phyloP scores from a whole-genome alignment of 2,797 vertebrate genomes.

The Propithecus perrieri region DNA sequence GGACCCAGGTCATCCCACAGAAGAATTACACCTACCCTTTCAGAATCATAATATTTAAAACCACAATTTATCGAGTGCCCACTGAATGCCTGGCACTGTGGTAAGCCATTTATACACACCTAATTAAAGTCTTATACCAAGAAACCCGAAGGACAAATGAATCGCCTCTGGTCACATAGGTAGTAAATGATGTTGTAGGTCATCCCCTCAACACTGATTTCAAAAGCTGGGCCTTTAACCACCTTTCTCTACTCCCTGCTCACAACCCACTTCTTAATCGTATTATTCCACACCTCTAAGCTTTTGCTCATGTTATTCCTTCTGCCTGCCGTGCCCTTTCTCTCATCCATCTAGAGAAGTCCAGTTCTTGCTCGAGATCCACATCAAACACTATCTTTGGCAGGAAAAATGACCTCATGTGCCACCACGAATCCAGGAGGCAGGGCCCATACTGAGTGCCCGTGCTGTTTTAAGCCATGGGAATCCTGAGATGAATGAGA shows the following conservation, averaged over 20 bases:
- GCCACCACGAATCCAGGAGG: not conserved
- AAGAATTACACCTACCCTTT: not conserved
- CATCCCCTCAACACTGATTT: not conserved
- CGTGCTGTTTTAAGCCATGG: not conserved
- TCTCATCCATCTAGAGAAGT: not conserved
- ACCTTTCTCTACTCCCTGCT: not conserved
- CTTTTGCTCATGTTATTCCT: not conserved
- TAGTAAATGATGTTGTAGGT: not conserved
- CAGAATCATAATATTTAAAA: conserved; percentile 46
- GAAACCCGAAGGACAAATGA: conserved; percentile 32
- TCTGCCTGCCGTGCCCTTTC: not conserved
- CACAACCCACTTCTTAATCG: not conserved
- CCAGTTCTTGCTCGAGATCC: not conserved
- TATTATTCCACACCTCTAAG: not conserved
- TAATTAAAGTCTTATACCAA: conserved; percentile 38
- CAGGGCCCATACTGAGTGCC: not conserved
- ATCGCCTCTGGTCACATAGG: not conserved
- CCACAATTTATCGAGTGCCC: conserved; percentile 22
- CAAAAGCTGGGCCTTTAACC: not conserved
- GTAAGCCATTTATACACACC: conserved; percentile 35
- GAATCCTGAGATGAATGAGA: not conserved
- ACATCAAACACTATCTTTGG: not conserved
- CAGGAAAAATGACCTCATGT: not conserved
- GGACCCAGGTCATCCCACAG: not conserved
- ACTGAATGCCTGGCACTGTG: not conserved